These are phyloP conservation scores for Somateria mollissima DNA, from an alignment of 2,797 vertebrate species.

Conservation along the genomic window DNA sequence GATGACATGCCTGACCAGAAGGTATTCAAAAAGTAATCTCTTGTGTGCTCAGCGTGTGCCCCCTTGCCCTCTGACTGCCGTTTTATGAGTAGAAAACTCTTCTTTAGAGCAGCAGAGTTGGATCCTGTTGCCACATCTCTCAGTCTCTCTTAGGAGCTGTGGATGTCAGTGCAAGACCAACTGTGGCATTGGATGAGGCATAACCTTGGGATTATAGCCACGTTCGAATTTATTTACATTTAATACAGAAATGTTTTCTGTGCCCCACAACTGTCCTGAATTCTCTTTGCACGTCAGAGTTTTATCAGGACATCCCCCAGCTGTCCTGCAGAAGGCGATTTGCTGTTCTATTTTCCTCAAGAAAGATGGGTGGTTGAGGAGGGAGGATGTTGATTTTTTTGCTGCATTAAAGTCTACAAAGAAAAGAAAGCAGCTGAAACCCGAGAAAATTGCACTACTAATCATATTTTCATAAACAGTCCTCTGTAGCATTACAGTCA, in stretches of 20 bases:
- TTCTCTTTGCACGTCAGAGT: neutral
- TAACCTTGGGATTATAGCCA: neutral
- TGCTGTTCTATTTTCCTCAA: conserved; percentile 49
- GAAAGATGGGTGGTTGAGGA: conserved; percentile 25
- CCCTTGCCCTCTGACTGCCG: neutral
- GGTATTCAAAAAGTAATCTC: neutral
- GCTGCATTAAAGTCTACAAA: conserved; percentile 37
- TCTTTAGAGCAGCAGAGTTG: neutral
- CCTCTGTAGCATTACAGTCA: conserved; percentile 75
- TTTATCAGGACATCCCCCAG: conserved; percentile 11
- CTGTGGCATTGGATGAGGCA: neutral
- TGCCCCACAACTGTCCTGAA: neutral
- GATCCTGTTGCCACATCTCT: neutral
- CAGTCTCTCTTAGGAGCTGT: neutral
- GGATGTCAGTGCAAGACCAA: neutral
- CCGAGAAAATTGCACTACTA: conserved; percentile 72
- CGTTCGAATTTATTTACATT: neutral
- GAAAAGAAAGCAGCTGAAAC: conserved; percentile 63
- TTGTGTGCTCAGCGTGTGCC: neutral
- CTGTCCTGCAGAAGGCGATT: conserved; percentile 29
- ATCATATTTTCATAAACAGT: conserved; percentile 72
- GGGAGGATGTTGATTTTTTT: conserved; percentile 37
- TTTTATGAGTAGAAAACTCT: too few relatives aligned
- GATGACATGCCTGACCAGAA: neutral
- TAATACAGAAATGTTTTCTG: neutral